Base-by-base conservation (phyloP, 2,888 invertebrate genomes). In the Pollenia griseotomentosa region DNA sequence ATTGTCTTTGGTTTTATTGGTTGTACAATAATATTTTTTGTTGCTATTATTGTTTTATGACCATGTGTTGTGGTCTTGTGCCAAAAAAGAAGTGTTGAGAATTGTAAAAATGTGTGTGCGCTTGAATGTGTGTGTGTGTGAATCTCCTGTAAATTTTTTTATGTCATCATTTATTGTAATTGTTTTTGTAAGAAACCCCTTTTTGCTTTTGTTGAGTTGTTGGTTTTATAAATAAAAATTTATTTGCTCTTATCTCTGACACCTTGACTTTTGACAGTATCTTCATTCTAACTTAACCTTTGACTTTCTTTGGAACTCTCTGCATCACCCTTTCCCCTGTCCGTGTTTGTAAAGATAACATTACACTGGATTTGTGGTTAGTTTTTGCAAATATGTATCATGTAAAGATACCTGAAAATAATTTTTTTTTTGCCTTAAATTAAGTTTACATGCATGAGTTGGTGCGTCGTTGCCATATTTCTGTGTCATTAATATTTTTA, bases 401-500 rank as follows among this genome's bases (percentile, higher is more conserved):
- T 23, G 23, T 33, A 6, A 16, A 42, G 10, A 14, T 19, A 53
- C 40, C 19, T 68, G 16, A 2, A 42, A 9, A 14, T 46, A 16
- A 23, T 23, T 5, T 16, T 8, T 42, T 9, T 2, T 33, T 1
- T 4, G 0, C 16, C 57, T 42, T 19, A 61, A 16, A 63, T 33
- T 73, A 61, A 53, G 16, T 73, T 70, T 55, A n/a, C 65, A 59
- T 73, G 44, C 57, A 57, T 83, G 71, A 53, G 42, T 83, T 61
- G 65, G 46, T 79, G 55, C 7, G 65, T 57, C 59, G 70, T 77
- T 61, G 57, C 57, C 83, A 87, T 74, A 81, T 73, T 83, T 86
- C 78, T 77, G 83, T 66, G 61, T 79, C 87, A 80, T 89, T 89
- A 89, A 88, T 83, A 79, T 87, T 88, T 88, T 87, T 85, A 84